Base-by-base conservation (phyloP, 2,797 vertebrate species). In the Poeciliopsis infans region DNA sequence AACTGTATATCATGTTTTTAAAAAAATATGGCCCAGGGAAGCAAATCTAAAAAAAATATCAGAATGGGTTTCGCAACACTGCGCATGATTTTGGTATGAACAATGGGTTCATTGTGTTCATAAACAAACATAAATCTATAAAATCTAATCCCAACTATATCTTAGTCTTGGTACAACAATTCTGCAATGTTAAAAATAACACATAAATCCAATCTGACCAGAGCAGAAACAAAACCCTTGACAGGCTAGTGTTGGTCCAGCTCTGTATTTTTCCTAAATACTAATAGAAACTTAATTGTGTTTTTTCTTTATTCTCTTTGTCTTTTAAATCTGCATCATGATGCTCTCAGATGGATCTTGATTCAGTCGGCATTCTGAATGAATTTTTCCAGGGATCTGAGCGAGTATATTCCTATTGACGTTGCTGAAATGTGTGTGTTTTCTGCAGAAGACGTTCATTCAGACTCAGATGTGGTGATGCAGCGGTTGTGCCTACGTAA, bases 381-480 rank as follows among this genome's bases (percentile, higher is more conserved):
- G 0, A 64, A 55, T 66, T 20, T 55, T 77, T 72, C 69, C 16
- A 6, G 15, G 28, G 25, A 57, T 46, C 57, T 45, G 41, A 5
- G 46, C 3, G 31, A 61, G 70, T 45, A 55, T 7, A 0, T 68
- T 41, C 43, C 36, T 28, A n/a, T 3, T 28, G 39, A 25, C 18
- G 5, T 43, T 41, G 74, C 79, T 85, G 80, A 86, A n/a, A 74
- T 83, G 31, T 28, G 69, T 0, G 20, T 47, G 3, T 45, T 13
- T 59, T 64, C 84, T 88, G 86, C 82, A 82, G 85, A 84, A 70
- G 78, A 73, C 77, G 82, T 84, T 77, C 71, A 79, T 86, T 86
- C 81, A 82, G 73, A 68, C 74, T 78, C 36, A 64, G 82, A 80
- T 72, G 46, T 41, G 53, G 83, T 79, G 87, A 85, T 84, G 84